These are phyloP conservation scores for Drosophila tani DNA, from an alignment of 1,140 invertebrate species.

Conservation along the genomic window DNA sequence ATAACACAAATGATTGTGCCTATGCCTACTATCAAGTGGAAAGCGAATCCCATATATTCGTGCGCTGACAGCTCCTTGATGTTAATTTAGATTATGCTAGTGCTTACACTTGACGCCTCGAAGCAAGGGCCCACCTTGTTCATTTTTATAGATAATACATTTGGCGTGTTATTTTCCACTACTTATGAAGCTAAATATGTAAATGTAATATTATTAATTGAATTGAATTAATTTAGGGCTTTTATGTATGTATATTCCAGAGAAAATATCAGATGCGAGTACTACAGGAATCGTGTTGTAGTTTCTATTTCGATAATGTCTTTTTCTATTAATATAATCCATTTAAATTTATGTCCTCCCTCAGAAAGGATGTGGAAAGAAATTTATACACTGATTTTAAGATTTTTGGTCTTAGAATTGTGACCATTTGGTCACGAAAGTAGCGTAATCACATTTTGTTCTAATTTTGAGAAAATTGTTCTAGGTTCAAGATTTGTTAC, in stretches of 20 bases:
- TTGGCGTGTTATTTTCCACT: constrained; percentile 6
- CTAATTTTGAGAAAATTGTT: too few species aligned
- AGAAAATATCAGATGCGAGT: too few species aligned
- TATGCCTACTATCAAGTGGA: neutral
- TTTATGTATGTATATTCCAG: too few species aligned
- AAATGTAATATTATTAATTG: neutral
- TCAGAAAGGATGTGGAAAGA: neutral
- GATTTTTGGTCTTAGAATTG: too few species aligned
- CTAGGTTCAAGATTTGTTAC: too few species aligned
- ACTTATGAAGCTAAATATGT: neutral
- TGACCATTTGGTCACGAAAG: too few species aligned
- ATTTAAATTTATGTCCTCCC: too few species aligned
- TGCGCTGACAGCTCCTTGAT: constrained; percentile 18
- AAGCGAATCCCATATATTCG: neutral
- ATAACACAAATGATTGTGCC: constrained; percentile 20
- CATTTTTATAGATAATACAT: constrained; percentile 5
- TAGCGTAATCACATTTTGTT: too few species aligned
- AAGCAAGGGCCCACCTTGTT: constrained; percentile 6
- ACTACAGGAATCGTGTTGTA: too few species aligned
- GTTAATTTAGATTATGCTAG: constrained; percentile 17
- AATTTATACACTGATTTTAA: too few species aligned
- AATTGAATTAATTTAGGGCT: neutral
- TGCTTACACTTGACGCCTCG: constrained; percentile 1
- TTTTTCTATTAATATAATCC: too few species aligned
- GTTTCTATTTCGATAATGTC: too few species aligned